A percentile compares a stretch with the other conserved stretches of the same genome.
These are phyloP conservation scores for Mormyrops boulengeri DNA, from an alignment of 2,797 vertebrate species.

Conservation along the genomic window DNA sequence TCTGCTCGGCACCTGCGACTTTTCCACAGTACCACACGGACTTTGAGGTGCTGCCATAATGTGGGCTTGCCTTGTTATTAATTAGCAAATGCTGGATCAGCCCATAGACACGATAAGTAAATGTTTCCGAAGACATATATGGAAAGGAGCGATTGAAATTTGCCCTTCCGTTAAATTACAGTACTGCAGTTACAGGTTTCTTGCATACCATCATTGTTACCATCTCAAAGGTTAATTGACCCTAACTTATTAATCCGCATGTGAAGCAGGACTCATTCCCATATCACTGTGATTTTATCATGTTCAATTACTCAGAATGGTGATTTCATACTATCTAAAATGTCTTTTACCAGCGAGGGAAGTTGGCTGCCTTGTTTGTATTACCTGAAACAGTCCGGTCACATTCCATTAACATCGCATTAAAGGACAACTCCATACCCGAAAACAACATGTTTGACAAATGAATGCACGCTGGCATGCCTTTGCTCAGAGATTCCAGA, in stretches of 20 bases:
- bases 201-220: conserved; percentile 5
- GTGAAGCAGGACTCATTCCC: conserved; percentile 39
- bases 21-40: background rate
- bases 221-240: conserved; percentile 32
- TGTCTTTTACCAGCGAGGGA: conserved; percentile 13
- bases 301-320: conserved; percentile 68
- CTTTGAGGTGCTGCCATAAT: background rate
- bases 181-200: background rate
- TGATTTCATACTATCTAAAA: conserved; percentile 75
- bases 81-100: background rate
- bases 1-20: background rate
- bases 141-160: background rate
- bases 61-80: background rate
- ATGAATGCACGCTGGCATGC: background rate
- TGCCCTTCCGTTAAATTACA: background rate
- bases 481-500: background rate
- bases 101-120: background rate
- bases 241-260: conserved; percentile 42
- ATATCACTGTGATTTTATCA: conserved; percentile 74
- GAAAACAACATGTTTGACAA: background rate
- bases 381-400: conserved; percentile 7
- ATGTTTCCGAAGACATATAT: background rate
- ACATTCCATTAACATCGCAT: background rate
- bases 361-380: background rate
- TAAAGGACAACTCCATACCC: background rate